Evolutionary conservation across 2,113 vertebrate genomes (phyloP), one percentile per base, ranked within the genome.

Genomic region (Protomyctophum bolini): DNA sequence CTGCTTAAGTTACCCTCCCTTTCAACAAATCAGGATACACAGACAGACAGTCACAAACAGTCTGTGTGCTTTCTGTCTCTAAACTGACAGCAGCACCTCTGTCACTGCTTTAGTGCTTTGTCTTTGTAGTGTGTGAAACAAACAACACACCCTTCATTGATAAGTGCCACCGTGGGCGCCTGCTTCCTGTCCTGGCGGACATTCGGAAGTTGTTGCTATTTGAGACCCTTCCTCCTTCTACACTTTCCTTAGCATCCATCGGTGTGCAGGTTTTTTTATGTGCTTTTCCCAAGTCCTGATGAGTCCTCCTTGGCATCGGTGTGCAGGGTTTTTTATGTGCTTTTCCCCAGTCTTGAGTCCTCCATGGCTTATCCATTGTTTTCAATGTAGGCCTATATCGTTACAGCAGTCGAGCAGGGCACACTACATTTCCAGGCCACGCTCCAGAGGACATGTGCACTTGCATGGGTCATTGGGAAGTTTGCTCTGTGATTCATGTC

Each of bases 191-290:
- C 56, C 12, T 46, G 75, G 70, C 41, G 78, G 73, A 71, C 80
- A 68, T 82, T 89, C 65, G 72, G 86, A 90, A 86, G 84, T 87
- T 73, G 79, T 87, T 86, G 86, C 72, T 56, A 72, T 77, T 28
- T 29, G 63, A 73, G 69, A 60, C 65, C 41, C 65, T 83, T 83
- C 75, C 80, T 83, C 46, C 14, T 5, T 70, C 78, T 81, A 70
- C 80, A 61, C 80, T 88, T 82, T 83, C 64, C 81, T 80, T 75
- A 64, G 63, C 55, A 68, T 21, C 21, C 55, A 68, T 21, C 21
- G 21, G 21, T 21, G 21, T 21, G 21, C 21, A 21, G 21, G 21
- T 1, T 21, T 21, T 2, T 21, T 21, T 21, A 21, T 21, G 21
- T 21, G 21, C 21, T 21, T 21, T 21, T 21, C 21, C 21, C 21